Evolutionary conservation across 2,113 vertebrate species (phyloP).

Genomic region (Limanda limanda): DNA sequence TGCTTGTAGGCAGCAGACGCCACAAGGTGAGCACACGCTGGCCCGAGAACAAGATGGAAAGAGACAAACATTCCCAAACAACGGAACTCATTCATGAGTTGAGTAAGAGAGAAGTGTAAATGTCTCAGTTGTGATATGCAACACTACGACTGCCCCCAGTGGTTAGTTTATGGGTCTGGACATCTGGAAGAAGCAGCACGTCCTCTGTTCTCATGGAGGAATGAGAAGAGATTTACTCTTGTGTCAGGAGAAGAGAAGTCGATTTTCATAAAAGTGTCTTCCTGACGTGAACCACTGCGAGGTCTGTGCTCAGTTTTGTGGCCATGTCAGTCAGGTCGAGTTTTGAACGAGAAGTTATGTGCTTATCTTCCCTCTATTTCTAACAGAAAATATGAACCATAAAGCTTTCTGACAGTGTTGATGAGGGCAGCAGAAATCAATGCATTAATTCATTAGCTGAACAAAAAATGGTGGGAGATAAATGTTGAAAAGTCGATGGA

Average conservation of each 20-base stretch:
- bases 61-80: neutral
- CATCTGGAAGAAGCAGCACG: neutral
- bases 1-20: slow-evolving; percentile 10
- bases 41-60: neutral
- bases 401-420: too few species aligned
- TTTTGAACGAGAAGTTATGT: too few species aligned
- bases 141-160: neutral
- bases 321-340: too few species aligned
- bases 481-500: neutral
- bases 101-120: neutral
- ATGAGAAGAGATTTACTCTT: slow-evolving; percentile 25
- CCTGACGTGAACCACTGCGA: too few species aligned
- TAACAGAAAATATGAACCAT: too few species aligned
- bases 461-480: neutral
- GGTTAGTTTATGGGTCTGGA: slow-evolving; percentile 8
- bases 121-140: neutral
- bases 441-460: neutral
- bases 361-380: neutral
- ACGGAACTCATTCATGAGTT: neutral
- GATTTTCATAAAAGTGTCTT: too few species aligned
- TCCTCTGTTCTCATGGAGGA: slow-evolving; percentile 44
- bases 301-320: too few species aligned
- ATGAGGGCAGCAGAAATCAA: too few species aligned
- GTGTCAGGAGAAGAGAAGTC: neutral
- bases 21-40: neutral